phyloP scores from a whole-genome alignment of 2,888 invertebrate genomes.

The Pollenia amentaria region DNA sequence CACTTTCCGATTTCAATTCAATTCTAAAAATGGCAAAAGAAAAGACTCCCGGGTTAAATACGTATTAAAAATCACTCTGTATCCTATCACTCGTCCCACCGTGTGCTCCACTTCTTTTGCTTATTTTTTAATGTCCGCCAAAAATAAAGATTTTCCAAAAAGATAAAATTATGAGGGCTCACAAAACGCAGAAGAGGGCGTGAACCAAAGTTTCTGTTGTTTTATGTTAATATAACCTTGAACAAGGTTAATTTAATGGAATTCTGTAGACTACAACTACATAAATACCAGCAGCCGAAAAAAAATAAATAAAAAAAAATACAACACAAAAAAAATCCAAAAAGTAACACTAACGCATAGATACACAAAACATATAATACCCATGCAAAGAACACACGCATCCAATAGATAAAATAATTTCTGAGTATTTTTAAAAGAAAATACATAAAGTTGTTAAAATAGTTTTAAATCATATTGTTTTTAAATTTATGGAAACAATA shows the following conservation, averaged over 20 bases:
- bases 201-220: background rate
- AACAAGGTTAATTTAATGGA: conserved; percentile 80
- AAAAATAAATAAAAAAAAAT: conserved; percentile 13
- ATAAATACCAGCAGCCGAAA: conserved; percentile 42
- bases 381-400: conserved; percentile 15
- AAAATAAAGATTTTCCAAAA: conserved; percentile 15
- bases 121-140: background rate
- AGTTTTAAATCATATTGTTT: background rate
- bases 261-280: conserved; percentile 21
- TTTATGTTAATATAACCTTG: conserved; percentile 78
- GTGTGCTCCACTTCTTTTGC: conserved; percentile 20
- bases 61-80: background rate
- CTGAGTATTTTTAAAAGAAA: background rate
- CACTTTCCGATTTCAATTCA: no score
- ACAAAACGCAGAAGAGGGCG: background rate
- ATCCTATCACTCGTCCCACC: background rate
- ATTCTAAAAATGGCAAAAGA: no score
- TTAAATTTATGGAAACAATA: background rate
- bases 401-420: conserved; percentile 41
- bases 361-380: conserved; percentile 21
- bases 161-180: conserved; percentile 1
- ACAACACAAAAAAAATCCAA: conserved; percentile 13
- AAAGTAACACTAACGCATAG: conserved; percentile 11
- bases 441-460: background rate
- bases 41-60: no score